These are phyloP conservation scores for Heteropelma amictum DNA, from an alignment of 2,888 invertebrate species.

Conservation along the genomic window DNA sequence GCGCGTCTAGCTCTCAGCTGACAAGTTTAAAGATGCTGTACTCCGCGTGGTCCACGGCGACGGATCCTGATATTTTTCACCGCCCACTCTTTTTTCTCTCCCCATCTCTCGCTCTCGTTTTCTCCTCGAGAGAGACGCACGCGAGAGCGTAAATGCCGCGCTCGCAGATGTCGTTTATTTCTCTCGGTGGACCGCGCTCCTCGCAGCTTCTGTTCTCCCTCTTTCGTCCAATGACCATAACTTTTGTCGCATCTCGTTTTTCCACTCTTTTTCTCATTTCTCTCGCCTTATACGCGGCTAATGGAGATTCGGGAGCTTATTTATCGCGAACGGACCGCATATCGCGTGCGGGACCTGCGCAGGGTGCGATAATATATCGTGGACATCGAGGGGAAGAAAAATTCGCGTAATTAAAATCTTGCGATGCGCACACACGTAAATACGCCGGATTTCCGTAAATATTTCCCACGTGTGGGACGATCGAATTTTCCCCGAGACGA, in stretches of 20 bases:
- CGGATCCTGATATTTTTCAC: slow-evolving; percentile 59
- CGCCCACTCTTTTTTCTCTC: slow-evolving; percentile 42
- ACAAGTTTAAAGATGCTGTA: slow-evolving; percentile 39
- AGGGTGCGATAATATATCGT: too few species aligned
- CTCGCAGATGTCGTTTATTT: slow-evolving; percentile 60
- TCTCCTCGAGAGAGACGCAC: too few species aligned
- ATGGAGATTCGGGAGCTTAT: slow-evolving; percentile 64
- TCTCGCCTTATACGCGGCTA: slow-evolving; percentile 56
- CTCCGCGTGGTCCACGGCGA: slow-evolving; percentile 24
- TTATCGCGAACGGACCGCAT: slow-evolving; percentile 70
- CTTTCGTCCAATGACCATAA: slow-evolving; percentile 61
- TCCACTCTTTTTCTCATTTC: slow-evolving; percentile 48
- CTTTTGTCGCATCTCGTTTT: slow-evolving; percentile 37
- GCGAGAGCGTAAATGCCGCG: slow-evolving; percentile 55
- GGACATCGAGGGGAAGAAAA: neutral
- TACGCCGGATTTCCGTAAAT: slow-evolving; percentile 36
- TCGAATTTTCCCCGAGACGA: too few species aligned
- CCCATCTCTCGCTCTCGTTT: slow-evolving; percentile 18
- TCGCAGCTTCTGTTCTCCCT: slow-evolving; percentile 47
- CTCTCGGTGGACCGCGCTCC: slow-evolving; percentile 18
- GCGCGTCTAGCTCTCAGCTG: slow-evolving; percentile 41
- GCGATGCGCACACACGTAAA: too few species aligned
- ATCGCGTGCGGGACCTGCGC: slow-evolving; percentile 19
- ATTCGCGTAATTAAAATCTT: too few species aligned
- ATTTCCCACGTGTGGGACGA: neutral